Evolutionary conservation across 2,797 vertebrate species (phyloP).

Genomic region (Ptychobarbus kaznakovi): DNA sequence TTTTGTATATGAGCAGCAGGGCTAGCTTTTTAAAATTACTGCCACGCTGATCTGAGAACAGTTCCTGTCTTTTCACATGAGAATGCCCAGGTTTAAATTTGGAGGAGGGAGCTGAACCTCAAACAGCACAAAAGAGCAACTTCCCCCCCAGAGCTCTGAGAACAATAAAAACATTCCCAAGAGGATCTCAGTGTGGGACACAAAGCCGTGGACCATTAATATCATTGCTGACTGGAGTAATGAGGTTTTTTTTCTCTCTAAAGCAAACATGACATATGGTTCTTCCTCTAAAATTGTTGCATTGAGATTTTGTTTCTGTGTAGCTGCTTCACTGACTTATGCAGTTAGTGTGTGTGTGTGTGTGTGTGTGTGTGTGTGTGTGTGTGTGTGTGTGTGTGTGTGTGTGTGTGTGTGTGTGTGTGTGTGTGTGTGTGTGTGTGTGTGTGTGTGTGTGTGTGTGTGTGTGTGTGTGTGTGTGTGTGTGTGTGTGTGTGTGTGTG

Average conservation of each 20-base stretch:
- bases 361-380: no score
- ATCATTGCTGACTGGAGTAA: constrained; percentile 55
- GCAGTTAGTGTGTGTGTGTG: constrained; percentile 10
- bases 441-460: constrained; percentile 30
- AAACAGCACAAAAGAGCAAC: constrained; percentile 38
- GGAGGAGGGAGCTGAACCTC: constrained; percentile 5
- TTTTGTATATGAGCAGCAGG: constrained; percentile 37
- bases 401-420: constrained; percentile 35
- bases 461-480: constrained; percentile 28
- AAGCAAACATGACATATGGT: constrained; percentile 51
- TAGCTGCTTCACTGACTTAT: constrained; percentile 24
- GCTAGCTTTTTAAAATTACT: constrained; percentile 21
- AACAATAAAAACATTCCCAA: constrained; percentile 35
- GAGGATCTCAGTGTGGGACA: constrained; percentile 39
- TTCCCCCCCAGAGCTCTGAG: neutral
- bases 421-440: constrained; percentile 11
- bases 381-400: no score
- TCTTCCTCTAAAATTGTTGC: constrained; percentile 21
- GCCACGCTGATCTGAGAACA: constrained; percentile 26
- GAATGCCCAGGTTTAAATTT: constrained; percentile 22
- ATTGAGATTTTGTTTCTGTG: constrained; percentile 34
- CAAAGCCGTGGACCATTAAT: constrained; percentile 50
- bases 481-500: constrained; percentile 28
- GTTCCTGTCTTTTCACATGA: constrained; percentile 27
- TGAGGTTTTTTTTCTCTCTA: constrained; percentile 40